Evolutionary conservation across 2,797 vertebrate species (phyloP).

Genomic region (Lepilemur septentrionalis): DNA sequence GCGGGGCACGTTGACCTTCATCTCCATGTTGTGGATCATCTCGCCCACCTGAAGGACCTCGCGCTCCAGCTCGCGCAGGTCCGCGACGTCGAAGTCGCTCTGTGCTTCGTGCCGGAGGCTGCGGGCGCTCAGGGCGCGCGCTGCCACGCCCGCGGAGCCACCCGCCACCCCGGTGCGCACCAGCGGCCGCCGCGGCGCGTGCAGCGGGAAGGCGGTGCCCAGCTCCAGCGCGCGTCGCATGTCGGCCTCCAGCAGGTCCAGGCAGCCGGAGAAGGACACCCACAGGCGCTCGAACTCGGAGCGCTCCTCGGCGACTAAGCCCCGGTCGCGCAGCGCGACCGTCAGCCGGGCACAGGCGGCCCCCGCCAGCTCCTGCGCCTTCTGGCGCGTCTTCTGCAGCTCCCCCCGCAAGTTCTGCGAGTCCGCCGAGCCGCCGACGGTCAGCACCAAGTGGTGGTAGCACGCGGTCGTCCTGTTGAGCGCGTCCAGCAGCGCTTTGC

Average conservation of each 20-base stretch:
- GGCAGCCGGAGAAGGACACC: constrained; percentile 96
- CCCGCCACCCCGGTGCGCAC: constrained; percentile 97
- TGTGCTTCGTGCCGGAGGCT: constrained; percentile 95
- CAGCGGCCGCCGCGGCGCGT: constrained; percentile 92
- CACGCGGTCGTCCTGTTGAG: constrained; percentile 96
- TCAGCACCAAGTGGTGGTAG: constrained; percentile 95
- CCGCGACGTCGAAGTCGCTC: constrained; percentile 91
- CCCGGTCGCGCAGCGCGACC: constrained; percentile 91
- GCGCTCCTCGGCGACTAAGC: constrained; percentile 91
- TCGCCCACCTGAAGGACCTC: constrained; percentile 94
- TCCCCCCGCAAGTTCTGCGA: constrained; percentile 96
- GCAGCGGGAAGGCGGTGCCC: constrained; percentile 94
- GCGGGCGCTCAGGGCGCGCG: constrained; percentile 94
- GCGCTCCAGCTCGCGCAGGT: constrained; percentile 91
- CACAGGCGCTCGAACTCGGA: constrained; percentile 96
- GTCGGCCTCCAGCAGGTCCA: constrained; percentile 97
- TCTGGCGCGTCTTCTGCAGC: constrained; percentile 93
- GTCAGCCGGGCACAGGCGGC: constrained; percentile 93
- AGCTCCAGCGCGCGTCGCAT: constrained; percentile 96
- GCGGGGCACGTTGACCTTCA: constrained; percentile 97
- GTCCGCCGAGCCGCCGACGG: constrained; percentile 95
- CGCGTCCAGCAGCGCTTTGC: constrained; percentile 96
- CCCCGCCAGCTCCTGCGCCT: constrained; percentile 95
- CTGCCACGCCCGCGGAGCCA: constrained; percentile 91
- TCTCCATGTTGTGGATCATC: constrained; percentile 99